Evolutionary conservation across 2,797 vertebrate species (phyloP).

Genomic region (Cheirogaleus major): DNA sequence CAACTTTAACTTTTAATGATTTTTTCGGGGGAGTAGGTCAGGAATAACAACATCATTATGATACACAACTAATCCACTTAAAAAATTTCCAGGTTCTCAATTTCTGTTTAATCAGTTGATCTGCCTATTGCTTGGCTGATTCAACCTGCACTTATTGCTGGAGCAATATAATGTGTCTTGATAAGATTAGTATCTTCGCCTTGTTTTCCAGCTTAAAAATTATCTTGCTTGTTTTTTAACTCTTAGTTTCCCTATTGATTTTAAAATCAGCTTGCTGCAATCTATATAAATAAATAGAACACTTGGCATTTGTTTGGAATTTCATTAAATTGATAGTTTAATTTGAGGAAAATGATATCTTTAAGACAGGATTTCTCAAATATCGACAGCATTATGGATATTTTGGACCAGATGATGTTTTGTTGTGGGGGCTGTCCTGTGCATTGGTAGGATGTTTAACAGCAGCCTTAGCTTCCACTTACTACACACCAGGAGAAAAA

Average conservation of each 20-base stretch:
- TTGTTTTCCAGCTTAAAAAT: neutral
- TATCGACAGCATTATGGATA: neutral
- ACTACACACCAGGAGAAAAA: neutral
- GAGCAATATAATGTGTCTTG: neutral
- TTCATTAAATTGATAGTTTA: neutral
- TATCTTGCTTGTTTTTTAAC: neutral
- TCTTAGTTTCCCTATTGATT: neutral
- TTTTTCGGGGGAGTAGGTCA: neutral
- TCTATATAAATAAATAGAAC: neutral
- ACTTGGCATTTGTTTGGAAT: neutral
- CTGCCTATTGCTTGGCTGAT: neutral
- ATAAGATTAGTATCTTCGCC: neutral
- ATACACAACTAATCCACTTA: neutral
- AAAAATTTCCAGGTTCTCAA: neutral
- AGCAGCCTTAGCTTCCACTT: neutral
- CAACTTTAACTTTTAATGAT: neutral
- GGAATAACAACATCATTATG: neutral
- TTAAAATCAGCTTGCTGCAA: neutral
- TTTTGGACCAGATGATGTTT: neutral
- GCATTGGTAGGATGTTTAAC: neutral
- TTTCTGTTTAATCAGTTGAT: neutral
- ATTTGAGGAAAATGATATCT: neutral
- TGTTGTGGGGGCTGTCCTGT: too few species aligned
- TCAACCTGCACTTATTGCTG: neutral
- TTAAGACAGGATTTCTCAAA: neutral